Conservation (phyloP, 2,797 vertebrate genomes). For the Picus viridis region DNA sequence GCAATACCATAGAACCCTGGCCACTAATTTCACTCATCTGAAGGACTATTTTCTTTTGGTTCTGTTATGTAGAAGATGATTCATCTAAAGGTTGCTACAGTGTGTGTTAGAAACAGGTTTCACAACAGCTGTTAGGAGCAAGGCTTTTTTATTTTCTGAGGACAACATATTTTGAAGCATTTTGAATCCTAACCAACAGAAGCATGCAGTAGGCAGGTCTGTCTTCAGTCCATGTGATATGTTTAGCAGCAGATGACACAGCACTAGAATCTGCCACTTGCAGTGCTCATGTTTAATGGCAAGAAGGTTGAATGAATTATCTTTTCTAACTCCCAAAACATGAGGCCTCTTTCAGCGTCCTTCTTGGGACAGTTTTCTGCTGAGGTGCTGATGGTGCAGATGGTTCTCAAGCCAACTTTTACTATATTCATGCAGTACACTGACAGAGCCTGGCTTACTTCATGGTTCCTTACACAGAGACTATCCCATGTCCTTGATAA, state of each 20-base stretch:
- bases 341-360: background rate
- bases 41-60: background rate
- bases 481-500: background rate
- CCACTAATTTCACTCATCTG: background rate
- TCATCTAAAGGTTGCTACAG: background rate
- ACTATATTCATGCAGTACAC: fast-evolving
- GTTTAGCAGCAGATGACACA: background rate
- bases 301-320: background rate
- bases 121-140: background rate
- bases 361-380: background rate
- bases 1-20: background rate
- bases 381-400: background rate
- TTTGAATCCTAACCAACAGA: background rate
- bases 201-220: background rate
- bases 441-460: background rate
- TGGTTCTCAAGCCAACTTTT: background rate
- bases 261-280: background rate
- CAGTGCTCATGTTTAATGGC: background rate
- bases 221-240: background rate
- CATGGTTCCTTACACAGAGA: fast-evolving
- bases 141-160: background rate
- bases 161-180: background rate
- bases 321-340: background rate
- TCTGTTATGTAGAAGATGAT: background rate
- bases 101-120: background rate